These are phyloP conservation scores for Zaprionus taronus DNA, from an alignment of 1,140 invertebrate species.

Conservation along the genomic window DNA sequence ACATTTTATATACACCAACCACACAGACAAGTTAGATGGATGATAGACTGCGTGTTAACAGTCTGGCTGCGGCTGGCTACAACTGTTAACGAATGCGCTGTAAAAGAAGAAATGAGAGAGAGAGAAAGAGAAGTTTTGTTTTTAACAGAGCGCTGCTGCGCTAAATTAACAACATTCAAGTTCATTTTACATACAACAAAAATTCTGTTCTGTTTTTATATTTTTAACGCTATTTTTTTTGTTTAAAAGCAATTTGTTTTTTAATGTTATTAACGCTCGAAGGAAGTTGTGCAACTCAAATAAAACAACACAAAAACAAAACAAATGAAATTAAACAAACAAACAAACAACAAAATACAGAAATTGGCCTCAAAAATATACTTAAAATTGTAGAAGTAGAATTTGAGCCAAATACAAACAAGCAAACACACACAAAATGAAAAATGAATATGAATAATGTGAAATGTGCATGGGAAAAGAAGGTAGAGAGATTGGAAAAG, in stretches of 20 bases:
- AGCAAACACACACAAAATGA: slow-evolving; percentile 27
- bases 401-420: slow-evolving; percentile 54
- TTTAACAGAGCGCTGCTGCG: slow-evolving; percentile 61
- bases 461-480: slow-evolving; percentile 42
- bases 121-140: slow-evolving; percentile 24
- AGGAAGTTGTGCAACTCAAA: slow-evolving; percentile 50
- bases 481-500: slow-evolving; percentile 13
- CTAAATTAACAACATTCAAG: slow-evolving; percentile 50
- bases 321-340: slow-evolving; percentile 25
- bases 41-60: slow-evolving; percentile 72
- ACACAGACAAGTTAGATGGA: slow-evolving; percentile 34
- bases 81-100: slow-evolving; percentile 53
- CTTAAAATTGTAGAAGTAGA: slow-evolving; percentile 68
- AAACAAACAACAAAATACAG: slow-evolving; percentile 13
- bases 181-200: slow-evolving; percentile 29
- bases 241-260: slow-evolving; percentile 58
- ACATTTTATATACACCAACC: slow-evolving; percentile 30
- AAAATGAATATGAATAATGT: slow-evolving; percentile 13
- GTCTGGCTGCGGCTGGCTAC: slow-evolving; percentile 59
- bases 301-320: slow-evolving; percentile 29
- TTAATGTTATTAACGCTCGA: slow-evolving; percentile 65
- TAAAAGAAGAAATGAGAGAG: slow-evolving; percentile 28
- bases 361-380: slow-evolving; percentile 68
- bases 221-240: slow-evolving; percentile 43
- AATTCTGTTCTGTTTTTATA: slow-evolving; percentile 21